These are phyloP conservation scores for Lophochroa leadbeateri DNA, from an alignment of 2,113 vertebrate genomes.

Conservation along the genomic window DNA sequence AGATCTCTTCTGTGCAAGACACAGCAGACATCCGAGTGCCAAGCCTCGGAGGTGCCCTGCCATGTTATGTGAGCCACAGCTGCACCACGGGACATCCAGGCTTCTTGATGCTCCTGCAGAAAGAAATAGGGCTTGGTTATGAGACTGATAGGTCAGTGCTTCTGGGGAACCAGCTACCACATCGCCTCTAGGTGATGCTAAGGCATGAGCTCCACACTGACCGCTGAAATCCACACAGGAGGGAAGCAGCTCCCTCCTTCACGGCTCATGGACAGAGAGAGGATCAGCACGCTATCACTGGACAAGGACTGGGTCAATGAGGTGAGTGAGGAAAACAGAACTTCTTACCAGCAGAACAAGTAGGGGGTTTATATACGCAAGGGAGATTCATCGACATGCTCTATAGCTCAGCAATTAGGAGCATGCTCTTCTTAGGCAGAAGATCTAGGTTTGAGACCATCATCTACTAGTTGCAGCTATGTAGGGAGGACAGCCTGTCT, in stretches of 20 bases:
- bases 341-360: neutral
- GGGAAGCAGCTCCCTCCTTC: no score
- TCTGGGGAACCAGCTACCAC: neutral
- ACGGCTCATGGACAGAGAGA: rapidly evolving
- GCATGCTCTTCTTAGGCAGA: neutral
- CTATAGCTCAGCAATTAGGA: neutral
- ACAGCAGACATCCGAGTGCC: neutral
- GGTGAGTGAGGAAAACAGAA: neutral
- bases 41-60: neutral
- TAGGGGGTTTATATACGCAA: neutral
- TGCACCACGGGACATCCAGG: neutral
- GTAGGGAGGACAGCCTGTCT: neutral
- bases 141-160: neutral
- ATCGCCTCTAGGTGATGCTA: no score
- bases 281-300: no score
- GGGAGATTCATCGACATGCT: neutral
- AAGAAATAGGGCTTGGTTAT: neutral
- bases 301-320: neutral
- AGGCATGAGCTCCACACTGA: neutral
- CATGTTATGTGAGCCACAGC: neutral
- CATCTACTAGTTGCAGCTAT: neutral
- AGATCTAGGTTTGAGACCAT: neutral
- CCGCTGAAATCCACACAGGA: no score
- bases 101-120: neutral
- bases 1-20: neutral